phyloP scores from a whole-genome alignment of 2,888 invertebrate species.

The Drosophila longiperda region DNA sequence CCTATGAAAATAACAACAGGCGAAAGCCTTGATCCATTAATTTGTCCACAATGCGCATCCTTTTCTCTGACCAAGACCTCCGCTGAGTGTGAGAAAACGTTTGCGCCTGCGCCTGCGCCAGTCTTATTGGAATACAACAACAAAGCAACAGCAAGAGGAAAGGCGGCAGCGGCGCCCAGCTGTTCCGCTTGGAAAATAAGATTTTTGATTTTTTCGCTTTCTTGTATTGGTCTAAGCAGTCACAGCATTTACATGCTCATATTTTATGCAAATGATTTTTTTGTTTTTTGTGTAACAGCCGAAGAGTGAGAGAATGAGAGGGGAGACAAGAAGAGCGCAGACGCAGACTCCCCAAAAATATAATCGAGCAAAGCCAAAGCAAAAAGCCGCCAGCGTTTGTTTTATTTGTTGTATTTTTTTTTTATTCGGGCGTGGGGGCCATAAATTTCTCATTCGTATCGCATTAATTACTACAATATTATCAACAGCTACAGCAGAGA shows the following conservation, averaged over 20 bases:
- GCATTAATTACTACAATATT: constrained; percentile 83
- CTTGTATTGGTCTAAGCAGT: constrained; percentile 13
- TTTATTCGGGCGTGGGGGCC: constrained; percentile 82
- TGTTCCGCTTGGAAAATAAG: constrained; percentile 57
- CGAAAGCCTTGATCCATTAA: constrained; percentile 60
- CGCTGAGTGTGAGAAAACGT: constrained; percentile 34
- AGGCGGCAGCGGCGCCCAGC: constrained; percentile 18
- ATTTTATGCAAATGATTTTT: constrained; percentile 70
- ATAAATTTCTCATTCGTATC: constrained; percentile 83
- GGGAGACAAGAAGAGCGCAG: background rate
- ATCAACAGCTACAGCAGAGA: constrained; percentile 60
- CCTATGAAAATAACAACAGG: constrained; percentile 21
- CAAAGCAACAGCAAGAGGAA: background rate
- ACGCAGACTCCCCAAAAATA: constrained; percentile 13
- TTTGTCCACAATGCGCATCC: constrained; percentile 72
- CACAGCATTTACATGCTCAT: constrained; percentile 72
- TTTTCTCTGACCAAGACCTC: constrained; percentile 46
- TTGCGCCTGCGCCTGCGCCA: constrained; percentile 7
- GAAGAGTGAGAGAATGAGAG: background rate
- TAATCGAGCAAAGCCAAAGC: constrained; percentile 39
- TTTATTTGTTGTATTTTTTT: constrained; percentile 33
- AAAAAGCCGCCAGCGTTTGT: constrained; percentile 40
- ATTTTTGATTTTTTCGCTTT: constrained; percentile 1
- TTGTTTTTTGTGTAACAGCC: constrained; percentile 17
- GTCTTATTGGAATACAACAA: constrained; percentile 37